A percentile compares a stretch with the other conserved stretches of the same genome.
phyloP scores from a whole-genome alignment of 1,140 invertebrate genomes.

The Leptopilina clavipes region DNA sequence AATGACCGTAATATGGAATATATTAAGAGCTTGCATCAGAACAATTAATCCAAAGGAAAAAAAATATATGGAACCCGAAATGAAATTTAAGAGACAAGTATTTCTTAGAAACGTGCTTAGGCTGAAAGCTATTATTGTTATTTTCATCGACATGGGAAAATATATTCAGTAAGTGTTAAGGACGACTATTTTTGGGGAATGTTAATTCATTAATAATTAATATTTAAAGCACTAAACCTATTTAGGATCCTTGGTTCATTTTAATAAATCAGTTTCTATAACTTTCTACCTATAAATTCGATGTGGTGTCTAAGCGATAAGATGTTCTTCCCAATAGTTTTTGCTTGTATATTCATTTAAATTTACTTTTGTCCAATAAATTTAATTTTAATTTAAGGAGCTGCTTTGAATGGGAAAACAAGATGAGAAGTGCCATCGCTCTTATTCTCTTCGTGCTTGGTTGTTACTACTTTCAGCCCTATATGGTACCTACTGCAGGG shows the following conservation, averaged over 20 bases:
- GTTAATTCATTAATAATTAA: too few species aligned
- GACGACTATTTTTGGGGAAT: too few species aligned
- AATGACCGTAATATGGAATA: conserved; percentile 94
- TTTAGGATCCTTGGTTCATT: too few species aligned
- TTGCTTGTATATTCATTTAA: conserved; percentile 29
- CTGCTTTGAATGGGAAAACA: conserved; percentile 98
- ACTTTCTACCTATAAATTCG: too few species aligned
- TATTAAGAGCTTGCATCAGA: conserved; percentile 90
- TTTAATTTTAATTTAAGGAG: conserved; percentile 77
- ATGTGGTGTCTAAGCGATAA: too few species aligned
- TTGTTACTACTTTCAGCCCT: conserved; percentile 91
- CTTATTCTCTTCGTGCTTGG: conserved; percentile 88
- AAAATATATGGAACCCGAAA: conserved; percentile 95
- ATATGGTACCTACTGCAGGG: conserved; percentile 87
- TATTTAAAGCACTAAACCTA: too few species aligned
- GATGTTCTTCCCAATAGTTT: too few species aligned
- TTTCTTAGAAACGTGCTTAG: conserved; percentile 96
- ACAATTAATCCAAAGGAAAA: conserved; percentile 97
- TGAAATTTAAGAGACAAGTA: conserved; percentile 95
- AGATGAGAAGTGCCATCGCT: conserved; percentile 89
- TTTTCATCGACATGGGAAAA: conserved; percentile 91
- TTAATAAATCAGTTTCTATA: too few species aligned
- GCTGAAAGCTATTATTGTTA: conserved; percentile 91
- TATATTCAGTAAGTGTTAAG: conserved; percentile 90
- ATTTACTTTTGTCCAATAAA: conserved; percentile 14